Percentiles rank a stretch among this genome's conserved stretches.
phyloP scores from a whole-genome alignment of 2,797 vertebrate species.

The Pterois miles region DNA sequence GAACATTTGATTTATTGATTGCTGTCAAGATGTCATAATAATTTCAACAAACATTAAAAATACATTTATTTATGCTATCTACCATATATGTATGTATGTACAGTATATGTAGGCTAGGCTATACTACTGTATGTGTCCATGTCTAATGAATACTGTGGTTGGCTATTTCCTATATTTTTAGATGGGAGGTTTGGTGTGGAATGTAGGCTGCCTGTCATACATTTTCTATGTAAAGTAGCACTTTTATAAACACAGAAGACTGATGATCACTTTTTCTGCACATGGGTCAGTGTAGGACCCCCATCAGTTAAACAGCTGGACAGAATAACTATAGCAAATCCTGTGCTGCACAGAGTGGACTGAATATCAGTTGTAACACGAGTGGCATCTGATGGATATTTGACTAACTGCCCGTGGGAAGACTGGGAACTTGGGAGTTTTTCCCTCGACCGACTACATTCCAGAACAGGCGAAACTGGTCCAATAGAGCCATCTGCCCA shows the following conservation, averaged over 20 bases:
- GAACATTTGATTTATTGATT: too few species aligned
- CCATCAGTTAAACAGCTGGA: neutral
- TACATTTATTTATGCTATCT: too few species aligned
- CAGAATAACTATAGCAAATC: neutral
- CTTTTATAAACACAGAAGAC: neutral
- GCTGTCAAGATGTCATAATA: too few species aligned
- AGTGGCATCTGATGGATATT: constrained; percentile 28
- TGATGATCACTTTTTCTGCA: neutral
- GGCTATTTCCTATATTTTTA: too few species aligned
- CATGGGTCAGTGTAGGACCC: neutral
- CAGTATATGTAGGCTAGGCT: too few species aligned
- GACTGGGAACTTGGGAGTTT: constrained; percentile 13
- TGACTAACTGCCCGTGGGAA: constrained; percentile 22
- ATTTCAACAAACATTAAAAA: too few species aligned
- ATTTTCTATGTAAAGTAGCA: neutral
- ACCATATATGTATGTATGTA: too few species aligned
- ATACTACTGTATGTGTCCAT: too few species aligned
- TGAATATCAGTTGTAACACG: neutral
- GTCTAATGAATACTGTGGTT: too few species aligned
- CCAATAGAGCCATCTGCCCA: neutral
- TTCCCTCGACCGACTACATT: neutral
- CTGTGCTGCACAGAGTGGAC: neutral
- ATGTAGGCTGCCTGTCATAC: too few species aligned
- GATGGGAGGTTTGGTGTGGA: too few species aligned
- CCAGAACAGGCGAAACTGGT: neutral